Evolutionary conservation across 2,888 invertebrate genomes (phyloP), one percentile per base, ranked within the genome.

Genomic region (Cephus pygmeus): DNA sequence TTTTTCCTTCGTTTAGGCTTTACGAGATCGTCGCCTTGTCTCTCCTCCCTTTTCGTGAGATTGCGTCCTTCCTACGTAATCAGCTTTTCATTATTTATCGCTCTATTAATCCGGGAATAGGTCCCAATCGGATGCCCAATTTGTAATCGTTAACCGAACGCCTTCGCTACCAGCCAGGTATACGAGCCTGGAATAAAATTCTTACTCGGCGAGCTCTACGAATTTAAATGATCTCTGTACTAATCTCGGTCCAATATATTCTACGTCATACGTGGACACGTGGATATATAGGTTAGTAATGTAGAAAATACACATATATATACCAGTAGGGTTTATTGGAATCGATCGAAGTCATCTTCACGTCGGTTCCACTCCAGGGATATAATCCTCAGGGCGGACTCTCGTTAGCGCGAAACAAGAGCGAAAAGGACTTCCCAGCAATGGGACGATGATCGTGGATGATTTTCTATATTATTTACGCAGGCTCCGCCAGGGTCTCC

Each of bases 41-140:
- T 23, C 56, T 56, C 56, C 6, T 23, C 56, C 56, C 56, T 56
- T 23, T 23, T 9, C 56, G 6, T 9, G 23, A 15, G 56, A 56
- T 56, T 56, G 23, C 33, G 78, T 75, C 81, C 81, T 76, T 83
- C 80, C 83, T 82, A 81, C 80, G 85, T 88, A 89, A 88, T 90
- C 88, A 88, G 87, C 88, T 88, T 90, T 88, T 86, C 87, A 89
- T 90, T 88, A 91, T 90, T 89, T 88, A 90, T 90, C 87, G 87
- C 86, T 85, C 85, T 88, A 89, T 90, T 89, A 90, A 90, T 90
- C 88, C 87, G 83, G 83, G 85, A 88, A 88, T 87, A 86, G 86
- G 88, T 85, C 85, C 88, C 87, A 85, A 90, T 90, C 87, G 86
- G 84, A 80, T 83, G 84, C 82, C 87, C 88, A 83, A 90, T 90